Evolutionary conservation across 92 coral and sea anemone species (phyloP), one percentile per base, ranked within the genome.

Genomic region (Desmophyllum pertusum): DNA sequence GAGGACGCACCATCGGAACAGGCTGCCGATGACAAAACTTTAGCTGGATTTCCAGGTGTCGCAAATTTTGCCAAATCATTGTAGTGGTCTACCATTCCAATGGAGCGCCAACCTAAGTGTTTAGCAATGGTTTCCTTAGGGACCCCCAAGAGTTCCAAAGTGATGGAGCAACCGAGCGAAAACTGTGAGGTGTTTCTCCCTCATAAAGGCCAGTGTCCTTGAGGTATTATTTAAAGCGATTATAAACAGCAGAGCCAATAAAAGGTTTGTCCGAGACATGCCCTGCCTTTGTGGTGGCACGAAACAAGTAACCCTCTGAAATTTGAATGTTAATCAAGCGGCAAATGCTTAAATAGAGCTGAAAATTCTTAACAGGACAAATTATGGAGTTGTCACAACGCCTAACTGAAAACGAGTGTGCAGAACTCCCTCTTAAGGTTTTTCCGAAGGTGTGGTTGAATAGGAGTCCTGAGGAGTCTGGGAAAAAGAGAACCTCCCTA

Each of bases 401-500:
- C 77, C 52, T 45, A 3, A 55, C n/a, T 15, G 59, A 52, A 52
- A 52, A 52, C 5, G 6, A 52, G 59, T 18, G 59, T 52, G 59
- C 25, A 18, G 59, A 52, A 52, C 18, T 52, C 19, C n/a, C 23
- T 19, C 59, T 52, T 52, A 18, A 52, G 1, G n/a, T 52, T 10
- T 18, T 50, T 11, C 55, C 55, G 15, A 50, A 50, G 17, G 55
- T 50, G 15, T 17, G 19, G 21, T 50, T 50, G 3, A 50, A 39
- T 14, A 65, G 41, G 1, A 65, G 17, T 18, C 69, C 69, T 11
- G 81, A n/a, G 5, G 50, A 41, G 45, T 42, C 43, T 14, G 70
- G 75, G n/a, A 76, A 76, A 27, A 50, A 19, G 4, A 77, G 81
- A 6, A 65, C 81, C 13, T 77, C 81, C 13, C 21, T 77, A 38